These are phyloP conservation scores for Lepidurus packardi DNA, from an alignment of 1,140 invertebrate species.

Conservation along the genomic window DNA sequence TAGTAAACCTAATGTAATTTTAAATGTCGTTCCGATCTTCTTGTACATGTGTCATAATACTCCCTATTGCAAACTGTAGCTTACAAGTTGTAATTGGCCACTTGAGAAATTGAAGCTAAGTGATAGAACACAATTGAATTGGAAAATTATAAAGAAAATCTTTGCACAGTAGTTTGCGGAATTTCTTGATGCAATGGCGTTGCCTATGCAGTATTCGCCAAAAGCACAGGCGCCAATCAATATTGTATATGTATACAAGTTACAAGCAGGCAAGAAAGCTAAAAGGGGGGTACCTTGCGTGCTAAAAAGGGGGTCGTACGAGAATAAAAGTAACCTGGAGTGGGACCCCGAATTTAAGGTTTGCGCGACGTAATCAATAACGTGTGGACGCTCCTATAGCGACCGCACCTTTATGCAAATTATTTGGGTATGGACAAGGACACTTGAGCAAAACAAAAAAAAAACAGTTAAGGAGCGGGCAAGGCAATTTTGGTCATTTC, in stretches of 20 bases:
- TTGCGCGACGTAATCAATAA: slow-evolving; percentile 5
- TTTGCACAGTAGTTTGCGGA: too few relatives aligned
- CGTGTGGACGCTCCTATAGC: slow-evolving; percentile 5
- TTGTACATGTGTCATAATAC: too few relatives aligned
- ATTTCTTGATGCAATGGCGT: too few relatives aligned
- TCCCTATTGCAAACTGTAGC: neutral
- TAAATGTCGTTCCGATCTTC: too few relatives aligned
- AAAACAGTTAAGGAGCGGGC: neutral
- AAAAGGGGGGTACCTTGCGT: neutral
- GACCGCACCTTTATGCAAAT: slow-evolving; percentile 19
- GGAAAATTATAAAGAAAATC: too few relatives aligned
- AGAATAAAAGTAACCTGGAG: neutral
- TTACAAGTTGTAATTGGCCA: neutral
- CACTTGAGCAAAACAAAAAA: neutral
- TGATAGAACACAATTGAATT: too few relatives aligned
- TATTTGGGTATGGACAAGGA: neutral
- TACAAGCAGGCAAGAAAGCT: neutral
- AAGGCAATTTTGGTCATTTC: neutral
- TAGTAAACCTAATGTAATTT: too few relatives aligned
- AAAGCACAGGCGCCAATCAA: slow-evolving; percentile 12
- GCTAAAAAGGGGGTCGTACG: neutral
- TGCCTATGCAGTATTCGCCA: neutral
- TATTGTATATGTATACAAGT: neutral
- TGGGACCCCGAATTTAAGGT: neutral
- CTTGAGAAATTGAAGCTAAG: too few relatives aligned